A percentile compares a stretch with the other conserved stretches of the same genome.
These are phyloP conservation scores for Hydrotaea diabolus DNA, from an alignment of 2,888 invertebrate genomes.

Conservation along the genomic window DNA sequence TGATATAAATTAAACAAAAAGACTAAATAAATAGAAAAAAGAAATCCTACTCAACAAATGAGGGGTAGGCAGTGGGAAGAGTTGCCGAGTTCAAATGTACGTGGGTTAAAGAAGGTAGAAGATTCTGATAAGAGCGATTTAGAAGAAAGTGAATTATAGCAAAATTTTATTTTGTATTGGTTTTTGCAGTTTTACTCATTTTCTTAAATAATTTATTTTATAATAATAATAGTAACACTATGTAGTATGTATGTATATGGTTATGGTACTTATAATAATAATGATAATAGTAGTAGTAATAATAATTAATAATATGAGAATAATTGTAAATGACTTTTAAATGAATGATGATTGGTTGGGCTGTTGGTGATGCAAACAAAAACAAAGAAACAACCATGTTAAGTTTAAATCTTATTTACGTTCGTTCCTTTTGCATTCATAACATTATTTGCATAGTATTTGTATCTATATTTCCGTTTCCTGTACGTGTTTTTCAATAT, in stretches of 20 bases:
- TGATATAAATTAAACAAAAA: conserved; percentile 41
- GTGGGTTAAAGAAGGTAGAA: neutral
- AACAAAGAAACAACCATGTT: conserved; percentile 19
- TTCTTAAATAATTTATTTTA: conserved; percentile 23
- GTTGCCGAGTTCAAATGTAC: neutral
- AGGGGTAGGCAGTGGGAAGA: too few species aligned
- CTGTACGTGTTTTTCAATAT: too few species aligned
- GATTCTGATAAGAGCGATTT: neutral
- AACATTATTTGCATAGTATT: conserved; percentile 42
- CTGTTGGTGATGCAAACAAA: conserved; percentile 22
- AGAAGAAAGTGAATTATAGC: conserved; percentile 17
- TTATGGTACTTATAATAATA: conserved; percentile 29
- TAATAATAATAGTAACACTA: conserved; percentile 45
- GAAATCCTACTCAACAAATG: too few species aligned
- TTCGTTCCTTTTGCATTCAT: neutral
- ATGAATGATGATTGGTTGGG: conserved; percentile 9
- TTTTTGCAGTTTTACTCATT: conserved; percentile 45
- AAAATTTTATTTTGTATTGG: conserved; percentile 29
- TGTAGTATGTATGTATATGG: conserved; percentile 51
- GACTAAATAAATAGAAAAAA: conserved; percentile 46
- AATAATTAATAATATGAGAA: conserved; percentile 18
- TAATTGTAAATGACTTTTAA: conserved; percentile 21
- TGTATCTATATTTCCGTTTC: neutral
- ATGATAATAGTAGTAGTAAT: conserved; percentile 25
- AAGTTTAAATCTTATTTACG: neutral